These are phyloP conservation scores for Melopsittacus undulatus DNA, from an alignment of 2,797 vertebrate genomes.

Conservation along the genomic window DNA sequence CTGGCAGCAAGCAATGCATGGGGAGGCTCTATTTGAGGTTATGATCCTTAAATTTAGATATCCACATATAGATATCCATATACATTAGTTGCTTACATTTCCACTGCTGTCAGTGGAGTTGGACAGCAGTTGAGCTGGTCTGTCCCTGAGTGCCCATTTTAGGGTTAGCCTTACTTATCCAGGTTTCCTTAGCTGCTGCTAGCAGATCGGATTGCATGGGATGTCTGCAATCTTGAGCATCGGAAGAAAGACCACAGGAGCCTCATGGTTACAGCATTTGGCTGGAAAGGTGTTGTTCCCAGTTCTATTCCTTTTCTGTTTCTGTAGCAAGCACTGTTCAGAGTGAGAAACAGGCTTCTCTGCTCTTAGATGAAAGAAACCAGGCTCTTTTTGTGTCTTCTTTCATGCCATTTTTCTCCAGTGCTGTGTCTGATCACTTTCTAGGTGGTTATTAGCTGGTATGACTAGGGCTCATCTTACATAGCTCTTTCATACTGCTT, in stretches of 20 bases:
- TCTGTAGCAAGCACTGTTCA: background rate
- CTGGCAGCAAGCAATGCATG: background rate
- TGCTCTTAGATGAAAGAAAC: background rate
- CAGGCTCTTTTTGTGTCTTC: background rate
- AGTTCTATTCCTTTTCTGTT: background rate
- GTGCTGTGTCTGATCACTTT: background rate
- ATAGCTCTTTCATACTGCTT: background rate
- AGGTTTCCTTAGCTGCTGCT: background rate
- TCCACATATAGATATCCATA: accelerated
- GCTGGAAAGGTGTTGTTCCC: background rate
- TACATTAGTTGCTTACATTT: background rate
- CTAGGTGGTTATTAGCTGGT: background rate
- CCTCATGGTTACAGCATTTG: background rate
- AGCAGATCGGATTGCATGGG: background rate
- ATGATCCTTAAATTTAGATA: background rate
- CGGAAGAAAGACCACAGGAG: background rate
- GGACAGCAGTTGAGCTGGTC: background rate
- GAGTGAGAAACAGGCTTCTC: background rate
- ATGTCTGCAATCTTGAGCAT: background rate
- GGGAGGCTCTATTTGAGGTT: background rate
- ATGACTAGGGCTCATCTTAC: background rate
- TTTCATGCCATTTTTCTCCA: background rate
- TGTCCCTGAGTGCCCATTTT: background rate
- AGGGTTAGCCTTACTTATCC: background rate
- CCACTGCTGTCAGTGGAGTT: background rate